phyloP scores from a whole-genome alignment of 1,140 invertebrate genomes.

The Brachionus manjavacas region DNA sequence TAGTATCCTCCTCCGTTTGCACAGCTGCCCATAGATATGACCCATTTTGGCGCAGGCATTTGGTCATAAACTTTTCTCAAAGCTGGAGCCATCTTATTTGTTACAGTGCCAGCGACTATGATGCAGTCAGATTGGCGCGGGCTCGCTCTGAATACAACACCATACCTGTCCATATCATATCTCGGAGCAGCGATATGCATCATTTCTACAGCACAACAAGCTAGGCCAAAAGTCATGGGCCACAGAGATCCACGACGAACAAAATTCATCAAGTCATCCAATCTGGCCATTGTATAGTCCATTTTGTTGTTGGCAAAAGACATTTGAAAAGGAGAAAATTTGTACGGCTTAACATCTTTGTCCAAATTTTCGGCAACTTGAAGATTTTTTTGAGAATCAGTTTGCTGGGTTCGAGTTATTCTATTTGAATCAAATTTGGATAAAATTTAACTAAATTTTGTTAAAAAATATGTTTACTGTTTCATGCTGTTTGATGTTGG shows the following conservation, averaged over 20 bases:
- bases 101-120: constrained; percentile 94
- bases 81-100: constrained; percentile 94
- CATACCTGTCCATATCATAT: constrained; percentile 64
- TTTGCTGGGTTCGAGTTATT: not conserved
- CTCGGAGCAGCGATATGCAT: constrained; percentile 95
- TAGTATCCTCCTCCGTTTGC: constrained; percentile 98
- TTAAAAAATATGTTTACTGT: not conserved
- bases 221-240: constrained; percentile 92
- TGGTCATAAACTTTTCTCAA: constrained; percentile 61
- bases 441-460: no score
- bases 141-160: constrained; percentile 91
- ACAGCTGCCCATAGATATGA: constrained; percentile 98
- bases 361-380: not conserved
- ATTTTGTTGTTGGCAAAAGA: constrained; percentile 55
- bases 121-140: constrained; percentile 86
- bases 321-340: constrained; percentile 32
- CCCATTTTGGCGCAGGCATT: constrained; percentile 92
- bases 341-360: constrained; percentile 32
- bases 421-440: not conserved
- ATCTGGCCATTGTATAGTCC: constrained; percentile 62
- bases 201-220: constrained; percentile 98
- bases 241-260: constrained; percentile 81
- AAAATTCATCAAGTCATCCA: constrained; percentile 93
- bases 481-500: not conserved
- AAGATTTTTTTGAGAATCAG: not conserved